phyloP scores from a whole-genome alignment of 2,888 invertebrate species.

The Pachydiplax longipennis region DNA sequence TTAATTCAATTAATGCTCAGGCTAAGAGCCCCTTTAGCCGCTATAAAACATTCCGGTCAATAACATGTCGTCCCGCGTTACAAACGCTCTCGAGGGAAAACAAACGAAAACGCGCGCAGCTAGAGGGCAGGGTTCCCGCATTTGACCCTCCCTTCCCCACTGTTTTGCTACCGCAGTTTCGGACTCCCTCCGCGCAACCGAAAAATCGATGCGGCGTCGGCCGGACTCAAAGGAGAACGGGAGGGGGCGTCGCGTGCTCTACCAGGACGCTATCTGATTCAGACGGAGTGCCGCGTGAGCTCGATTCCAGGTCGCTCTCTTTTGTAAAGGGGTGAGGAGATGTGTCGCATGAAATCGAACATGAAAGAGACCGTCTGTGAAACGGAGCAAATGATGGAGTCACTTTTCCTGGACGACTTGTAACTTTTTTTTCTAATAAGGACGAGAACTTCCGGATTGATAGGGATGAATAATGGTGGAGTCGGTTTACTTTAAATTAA shows the following conservation, averaged over 20 bases:
- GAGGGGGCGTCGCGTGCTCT: neutral
- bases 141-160: neutral
- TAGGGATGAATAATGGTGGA: too few relatives aligned
- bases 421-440: neutral
- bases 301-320: neutral
- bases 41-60: neutral
- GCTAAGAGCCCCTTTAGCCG: neutral
- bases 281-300: neutral
- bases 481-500: too few relatives aligned
- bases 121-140: neutral
- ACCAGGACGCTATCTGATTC: neutral
- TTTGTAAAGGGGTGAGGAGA: neutral
- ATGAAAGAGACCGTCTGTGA: neutral
- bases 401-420: too few relatives aligned
- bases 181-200: neutral
- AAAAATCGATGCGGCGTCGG: neutral
- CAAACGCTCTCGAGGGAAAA: neutral
- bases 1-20: neutral
- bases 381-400: neutral
- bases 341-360: neutral
- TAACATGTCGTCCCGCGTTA: neutral
- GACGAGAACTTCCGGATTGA: neutral
- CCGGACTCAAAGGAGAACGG: neutral
- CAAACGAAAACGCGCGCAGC: too few relatives aligned
- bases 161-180: neutral